Base-by-base conservation (phyloP, 2,888 invertebrate species). In the Neoitamus cyanurus region DNA sequence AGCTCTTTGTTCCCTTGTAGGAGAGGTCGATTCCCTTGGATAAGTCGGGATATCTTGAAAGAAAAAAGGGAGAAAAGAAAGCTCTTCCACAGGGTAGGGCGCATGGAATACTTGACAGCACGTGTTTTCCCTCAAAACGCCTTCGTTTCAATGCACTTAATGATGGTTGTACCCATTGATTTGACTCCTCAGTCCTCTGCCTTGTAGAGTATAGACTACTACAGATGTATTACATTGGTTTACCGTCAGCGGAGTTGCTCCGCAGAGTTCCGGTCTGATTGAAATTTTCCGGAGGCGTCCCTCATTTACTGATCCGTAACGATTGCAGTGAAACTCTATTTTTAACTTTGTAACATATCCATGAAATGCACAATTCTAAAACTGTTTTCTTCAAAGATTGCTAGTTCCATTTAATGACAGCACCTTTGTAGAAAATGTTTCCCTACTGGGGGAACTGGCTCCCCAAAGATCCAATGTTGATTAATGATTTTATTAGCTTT, bases 101-200 rank as follows among this genome's bases (percentile, higher is more conserved):
- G 28, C 70, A 70, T 70, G 31, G 70, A 7, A 6, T 30, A 70
- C 70, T 70, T 70, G 70, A 70, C 70, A 70, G 70, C 70, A 70
- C 70, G 70, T 70, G 70, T 70, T 70, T 70, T 70, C 31, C 70
- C 70, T 70, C 70, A 70, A 13, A 70, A 58, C 58, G 31, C 70
- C 31, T 31, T 70, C 31, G 25, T 58, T 25, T 58, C 30, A 30
- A 13, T 70, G 70, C 31, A 70, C 30, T 31, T 70, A 31, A 15
- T 70, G 70, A 30, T 31, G 30, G 30, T 31, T 31, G 31, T 30
- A 58, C 58, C 70, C 70, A 70, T 70, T 11, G 30, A 11, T 31
- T 70, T 31, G 30, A 30, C 31, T 31, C 20, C 7, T 9, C 58
- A n/a, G n/a, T 58, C 31, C 13, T 70, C 20, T 70, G 13, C 7